Evolutionary conservation across 2,888 invertebrate genomes (phyloP), one percentile per base, ranked within the genome.

Genomic region (Ischnus inquisitorius): DNA sequence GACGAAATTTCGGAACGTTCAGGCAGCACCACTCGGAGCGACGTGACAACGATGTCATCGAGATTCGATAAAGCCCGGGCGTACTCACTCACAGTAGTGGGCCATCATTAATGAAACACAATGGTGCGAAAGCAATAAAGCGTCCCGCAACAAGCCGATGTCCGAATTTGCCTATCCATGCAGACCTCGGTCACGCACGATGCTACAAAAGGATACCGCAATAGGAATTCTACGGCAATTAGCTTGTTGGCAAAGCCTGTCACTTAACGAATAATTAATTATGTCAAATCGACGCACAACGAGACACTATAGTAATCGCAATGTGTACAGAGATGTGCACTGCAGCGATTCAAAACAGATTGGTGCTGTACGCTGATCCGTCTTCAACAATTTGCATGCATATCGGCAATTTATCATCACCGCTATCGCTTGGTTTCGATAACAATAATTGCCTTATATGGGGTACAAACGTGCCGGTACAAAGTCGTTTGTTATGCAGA

Each of bases 191-290:
- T 34, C 5, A 22, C 54, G 12, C 54, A 34, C 3, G 22, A 12
- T 54, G 19, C 22, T 54, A 22, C 22, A 12, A 54, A 19, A 10
- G 54, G 54, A 22, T 12, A 12, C 19, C 51, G 10, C 12, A 8
- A 22, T 19, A 22, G 22, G 12, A 12, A 48, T 68, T 51, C 51
- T 34, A 68, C 16, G 48, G 16, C 22, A 48, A 68, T 25, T 48
- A 46, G 46, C 48, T 46, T 12, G 28, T 48, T 48, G 25, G 39
- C 22, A 22, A 48, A 14, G n/a, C 28, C 10, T 2, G 46, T 68
- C 67, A 16, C 25, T 25, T 48, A 48, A 68, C 28, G 28, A 68
- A 68, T 48, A 68, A 46, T 48, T 68, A 68, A 28, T 28, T 46
- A 16, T n/a, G 46, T 8, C 46, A 10, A 25, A 28, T 54, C 10